A percentile compares a stretch with the other conserved stretches of the same genome.
phyloP scores from a whole-genome alignment of 1,140 invertebrate species.

The Scylla paramamosain region DNA sequence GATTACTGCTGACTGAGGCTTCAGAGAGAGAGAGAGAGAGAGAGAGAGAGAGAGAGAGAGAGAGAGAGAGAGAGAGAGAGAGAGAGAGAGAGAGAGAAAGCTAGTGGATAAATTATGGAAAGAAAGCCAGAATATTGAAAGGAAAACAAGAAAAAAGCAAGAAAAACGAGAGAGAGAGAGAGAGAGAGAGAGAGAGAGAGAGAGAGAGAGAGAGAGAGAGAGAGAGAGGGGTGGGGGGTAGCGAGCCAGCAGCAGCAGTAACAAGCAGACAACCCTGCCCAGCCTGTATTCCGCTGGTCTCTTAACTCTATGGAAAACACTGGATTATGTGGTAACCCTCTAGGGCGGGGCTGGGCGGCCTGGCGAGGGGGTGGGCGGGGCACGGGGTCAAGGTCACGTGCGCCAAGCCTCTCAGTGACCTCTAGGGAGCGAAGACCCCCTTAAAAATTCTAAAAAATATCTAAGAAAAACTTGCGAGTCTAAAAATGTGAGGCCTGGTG shows the following conservation, averaged over 20 bases:
- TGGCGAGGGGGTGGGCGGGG: neutral
- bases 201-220: neutral
- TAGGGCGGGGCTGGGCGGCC: slow-evolving; percentile 25
- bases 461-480: too few relatives aligned
- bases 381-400: neutral
- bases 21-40: too few relatives aligned
- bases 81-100: neutral
- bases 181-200: slow-evolving; percentile 10
- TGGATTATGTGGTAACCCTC: slow-evolving; percentile 38
- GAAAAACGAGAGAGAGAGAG: neutral
- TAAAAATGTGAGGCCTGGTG: too few relatives aligned
- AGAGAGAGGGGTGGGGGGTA: too few relatives aligned
- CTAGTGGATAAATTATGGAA: neutral
- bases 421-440: neutral
- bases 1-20: neutral
- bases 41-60: neutral
- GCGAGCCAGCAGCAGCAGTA: neutral
- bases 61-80: neutral
- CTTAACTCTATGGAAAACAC: slow-evolving; percentile 56
- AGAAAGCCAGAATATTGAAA: neutral
- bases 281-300: neutral
- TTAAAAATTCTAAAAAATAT: too few relatives aligned
- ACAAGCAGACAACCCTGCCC: neutral
- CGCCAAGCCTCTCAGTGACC: neutral
- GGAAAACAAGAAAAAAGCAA: too few relatives aligned